Evolutionary conservation across 1,140 invertebrate genomes (phyloP).

Genomic region (Hypothenemus hampei): DNA sequence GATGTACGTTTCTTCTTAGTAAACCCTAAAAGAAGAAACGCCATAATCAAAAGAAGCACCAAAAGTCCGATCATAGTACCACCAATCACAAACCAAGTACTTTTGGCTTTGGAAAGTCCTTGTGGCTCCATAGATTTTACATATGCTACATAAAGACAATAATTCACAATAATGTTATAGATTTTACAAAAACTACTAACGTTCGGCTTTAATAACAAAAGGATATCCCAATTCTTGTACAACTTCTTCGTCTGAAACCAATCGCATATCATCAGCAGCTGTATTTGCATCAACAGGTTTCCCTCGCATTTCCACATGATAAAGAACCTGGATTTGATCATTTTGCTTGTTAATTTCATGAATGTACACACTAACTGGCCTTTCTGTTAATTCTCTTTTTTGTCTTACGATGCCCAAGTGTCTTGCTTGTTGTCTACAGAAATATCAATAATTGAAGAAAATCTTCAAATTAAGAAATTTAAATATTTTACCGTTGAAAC

Average conservation of each 20-base stretch:
- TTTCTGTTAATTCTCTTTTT: conserved; percentile 37
- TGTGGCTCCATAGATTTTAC: conserved; percentile 60
- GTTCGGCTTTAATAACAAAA: conserved; percentile 77
- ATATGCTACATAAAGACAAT: conserved; percentile 65
- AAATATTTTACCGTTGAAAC: conserved; percentile 52
- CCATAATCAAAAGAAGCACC: conserved; percentile 57
- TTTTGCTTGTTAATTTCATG: conserved; percentile 47
- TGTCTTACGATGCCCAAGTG: conserved; percentile 57
- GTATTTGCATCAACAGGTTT: conserved; percentile 70
- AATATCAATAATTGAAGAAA: no score
- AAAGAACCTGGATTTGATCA: conserved; percentile 56
- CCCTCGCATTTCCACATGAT: conserved; percentile 71
- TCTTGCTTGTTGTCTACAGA: conserved; percentile 61
- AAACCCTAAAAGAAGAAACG: conserved; percentile 55
- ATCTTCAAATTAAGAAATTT: neutral
- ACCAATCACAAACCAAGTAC: conserved; percentile 60
- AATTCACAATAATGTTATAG: neutral
- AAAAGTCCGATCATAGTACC: conserved; percentile 57
- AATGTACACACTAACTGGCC: conserved; percentile 47
- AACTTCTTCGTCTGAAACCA: conserved; percentile 69
- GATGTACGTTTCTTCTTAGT: conserved; percentile 51
- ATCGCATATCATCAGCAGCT: conserved; percentile 71
- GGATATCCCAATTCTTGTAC: conserved; percentile 63
- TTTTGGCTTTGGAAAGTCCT: conserved; percentile 56
- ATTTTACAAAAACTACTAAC: conserved; percentile 45